Conservation (phyloP, 2,797 vertebrate genomes). For the Crocodylus rhombifer region DNA sequence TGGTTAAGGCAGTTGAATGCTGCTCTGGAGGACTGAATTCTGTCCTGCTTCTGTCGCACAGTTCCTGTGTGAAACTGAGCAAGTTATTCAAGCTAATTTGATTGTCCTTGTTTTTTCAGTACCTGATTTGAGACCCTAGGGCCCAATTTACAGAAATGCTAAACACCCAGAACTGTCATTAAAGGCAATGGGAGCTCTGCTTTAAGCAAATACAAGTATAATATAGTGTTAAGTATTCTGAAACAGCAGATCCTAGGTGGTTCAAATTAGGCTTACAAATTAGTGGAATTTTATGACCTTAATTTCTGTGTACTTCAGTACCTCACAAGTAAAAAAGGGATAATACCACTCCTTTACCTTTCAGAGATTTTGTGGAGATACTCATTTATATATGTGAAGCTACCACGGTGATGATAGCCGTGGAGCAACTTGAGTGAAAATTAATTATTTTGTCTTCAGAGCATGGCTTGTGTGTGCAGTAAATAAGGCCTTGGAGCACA, state of each 20-base stretch:
- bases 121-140: neutral
- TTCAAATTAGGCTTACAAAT: neutral
- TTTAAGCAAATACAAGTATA: neutral
- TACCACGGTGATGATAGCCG: too few relatives aligned
- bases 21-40: rapidly evolving
- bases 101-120: neutral
- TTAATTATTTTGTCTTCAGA: too few relatives aligned
- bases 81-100: neutral
- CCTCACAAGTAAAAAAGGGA: too few relatives aligned
- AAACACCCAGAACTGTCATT: neutral
- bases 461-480: too few relatives aligned
- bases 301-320: neutral
- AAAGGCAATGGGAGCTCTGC: neutral
- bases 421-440: too few relatives aligned
- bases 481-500: too few relatives aligned
- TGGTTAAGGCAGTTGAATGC: neutral
- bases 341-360: too few relatives aligned
- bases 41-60: neutral
- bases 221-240: neutral
- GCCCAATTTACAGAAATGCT: neutral
- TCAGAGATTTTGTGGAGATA: too few relatives aligned
- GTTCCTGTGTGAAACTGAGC: neutral
- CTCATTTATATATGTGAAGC: too few relatives aligned
- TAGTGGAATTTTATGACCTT: neutral
- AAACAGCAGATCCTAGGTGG: neutral